Conservation (phyloP, 2,888 invertebrate genomes). For the Pharmacophagus antenor region DNA sequence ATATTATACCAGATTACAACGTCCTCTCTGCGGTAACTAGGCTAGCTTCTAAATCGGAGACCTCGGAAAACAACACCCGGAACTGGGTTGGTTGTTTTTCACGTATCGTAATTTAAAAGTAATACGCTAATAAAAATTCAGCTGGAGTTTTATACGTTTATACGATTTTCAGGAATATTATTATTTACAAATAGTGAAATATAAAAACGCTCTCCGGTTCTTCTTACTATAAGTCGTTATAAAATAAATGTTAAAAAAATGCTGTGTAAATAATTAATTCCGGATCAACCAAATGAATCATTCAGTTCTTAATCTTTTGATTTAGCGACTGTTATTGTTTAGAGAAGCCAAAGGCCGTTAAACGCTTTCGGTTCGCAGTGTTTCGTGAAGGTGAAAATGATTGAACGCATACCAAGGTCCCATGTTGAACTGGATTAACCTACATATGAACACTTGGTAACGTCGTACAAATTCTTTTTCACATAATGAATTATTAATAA, state of each 20-base stretch:
- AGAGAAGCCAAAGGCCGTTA: constrained; percentile 53
- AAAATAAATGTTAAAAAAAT: constrained; percentile 32
- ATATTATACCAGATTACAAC: constrained; percentile 7
- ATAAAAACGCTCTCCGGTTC: constrained; percentile 28
- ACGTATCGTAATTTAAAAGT: constrained; percentile 3
- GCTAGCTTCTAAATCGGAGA: constrained; percentile 22
- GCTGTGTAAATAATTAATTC: constrained; percentile 42
- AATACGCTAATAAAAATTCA: constrained; percentile 15
- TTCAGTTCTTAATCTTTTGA: constrained; percentile 47
- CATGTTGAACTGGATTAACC: constrained; percentile 45
- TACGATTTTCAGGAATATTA: constrained; percentile 4
- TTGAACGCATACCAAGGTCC: constrained; percentile 47
- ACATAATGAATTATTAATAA: not conserved
- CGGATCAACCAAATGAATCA: constrained; percentile 46
- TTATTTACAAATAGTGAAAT: constrained; percentile 27
- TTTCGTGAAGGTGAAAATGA: constrained; percentile 60
- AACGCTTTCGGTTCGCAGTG: constrained; percentile 44
- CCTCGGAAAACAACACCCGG: constrained; percentile 11
- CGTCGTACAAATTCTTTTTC: constrained; percentile 10
- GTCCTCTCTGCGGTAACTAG: constrained; percentile 12
- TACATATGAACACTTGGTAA: constrained; percentile 40
- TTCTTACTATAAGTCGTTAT: constrained; percentile 27
- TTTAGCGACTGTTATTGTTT: constrained; percentile 57
- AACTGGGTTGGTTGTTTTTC: constrained; percentile 15
- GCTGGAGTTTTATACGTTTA: constrained; percentile 16